Base-by-base conservation (phyloP, 1,140 invertebrate genomes). In the Copidosoma floridanum region DNA sequence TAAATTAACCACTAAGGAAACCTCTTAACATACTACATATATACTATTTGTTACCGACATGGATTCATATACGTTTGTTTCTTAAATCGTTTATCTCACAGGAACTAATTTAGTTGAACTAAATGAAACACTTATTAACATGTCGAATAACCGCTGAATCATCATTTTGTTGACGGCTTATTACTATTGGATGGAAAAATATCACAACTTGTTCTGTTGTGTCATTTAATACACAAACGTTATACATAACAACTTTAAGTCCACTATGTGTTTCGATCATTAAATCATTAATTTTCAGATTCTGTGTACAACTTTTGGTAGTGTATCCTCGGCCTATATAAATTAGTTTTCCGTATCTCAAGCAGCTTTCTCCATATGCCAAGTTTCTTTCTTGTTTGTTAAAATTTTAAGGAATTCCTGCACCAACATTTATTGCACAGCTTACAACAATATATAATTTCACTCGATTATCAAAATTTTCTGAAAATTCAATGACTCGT, bases 261-360 rank as follows among this genome's bases (percentile, higher is more conserved):
- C 35, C 48, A 24, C 29, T 26, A 41, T 51, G 23, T 37, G 38
- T 46, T 56, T 41, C 20, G 40, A 58, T 20, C 2, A 63, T 11
- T 6, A 56, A 63, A 48, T 57, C 61, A 24, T 51, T 44, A 46
- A 37, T 59, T 55, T 54, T 64, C 11, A 52, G 12, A 24, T 64
- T 50, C 6, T 52, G n/a, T 11, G 21, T 47, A 23, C 59, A 59
- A 43, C 18, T 10, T 23, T 50, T 27, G 12, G 57, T 40, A 14
- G 51, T 51, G 35, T 44, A 59, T 43, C 56, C 41, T 12, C n/a
- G 12, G 0, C 46, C 35, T 16, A 59, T 37, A 27, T 47, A 48
- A 26, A 64, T 55, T 12, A 64, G 27, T 23, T 64, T 57, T 41
- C 27, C 16, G 24, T 53, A 59, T 41, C 29, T 53, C 47, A 38